Conservation (phyloP, 2,113 vertebrate species). For the Polyodon spathula region DNA sequence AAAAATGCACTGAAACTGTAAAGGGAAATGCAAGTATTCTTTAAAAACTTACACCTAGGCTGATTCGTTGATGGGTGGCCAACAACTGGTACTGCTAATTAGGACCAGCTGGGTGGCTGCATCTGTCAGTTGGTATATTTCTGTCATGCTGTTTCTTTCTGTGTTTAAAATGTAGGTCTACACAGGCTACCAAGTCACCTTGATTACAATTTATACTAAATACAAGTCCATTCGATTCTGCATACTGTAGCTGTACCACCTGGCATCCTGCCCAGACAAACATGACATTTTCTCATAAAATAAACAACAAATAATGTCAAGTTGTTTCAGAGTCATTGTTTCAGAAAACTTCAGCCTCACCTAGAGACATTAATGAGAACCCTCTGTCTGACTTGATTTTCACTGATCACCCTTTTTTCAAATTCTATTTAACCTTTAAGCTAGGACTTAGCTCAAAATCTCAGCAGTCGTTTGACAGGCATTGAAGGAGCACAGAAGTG, state of each 20-base stretch:
- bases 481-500: too few relatives aligned
- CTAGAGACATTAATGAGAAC: slow-evolving; percentile 26
- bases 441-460: background rate
- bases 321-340: slow-evolving; percentile 23
- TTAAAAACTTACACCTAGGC: too few relatives aligned
- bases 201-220: slow-evolving; percentile 60
- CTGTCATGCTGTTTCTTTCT: slow-evolving; percentile 1
- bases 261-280: slow-evolving; percentile 42
- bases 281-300: slow-evolving; percentile 28
- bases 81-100: too few relatives aligned
- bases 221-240: slow-evolving; percentile 38
- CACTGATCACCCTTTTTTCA: slow-evolving; percentile 7
- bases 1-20: too few relatives aligned
- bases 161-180: slow-evolving; percentile 26
- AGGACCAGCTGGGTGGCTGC: background rate
- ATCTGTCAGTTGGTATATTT: too few relatives aligned
- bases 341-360: slow-evolving; percentile 24
- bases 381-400: slow-evolving; percentile 17
- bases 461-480: too few relatives aligned
- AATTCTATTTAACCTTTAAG: slow-evolving; percentile 4
- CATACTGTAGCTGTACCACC: slow-evolving; percentile 33
- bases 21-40: too few relatives aligned
- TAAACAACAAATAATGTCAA: slow-evolving; percentile 34
- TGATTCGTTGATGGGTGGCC: too few relatives aligned
- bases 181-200: slow-evolving; percentile 43